Conservation (phyloP, 2,797 vertebrate genomes). For the Erithacus rubecula region DNA sequence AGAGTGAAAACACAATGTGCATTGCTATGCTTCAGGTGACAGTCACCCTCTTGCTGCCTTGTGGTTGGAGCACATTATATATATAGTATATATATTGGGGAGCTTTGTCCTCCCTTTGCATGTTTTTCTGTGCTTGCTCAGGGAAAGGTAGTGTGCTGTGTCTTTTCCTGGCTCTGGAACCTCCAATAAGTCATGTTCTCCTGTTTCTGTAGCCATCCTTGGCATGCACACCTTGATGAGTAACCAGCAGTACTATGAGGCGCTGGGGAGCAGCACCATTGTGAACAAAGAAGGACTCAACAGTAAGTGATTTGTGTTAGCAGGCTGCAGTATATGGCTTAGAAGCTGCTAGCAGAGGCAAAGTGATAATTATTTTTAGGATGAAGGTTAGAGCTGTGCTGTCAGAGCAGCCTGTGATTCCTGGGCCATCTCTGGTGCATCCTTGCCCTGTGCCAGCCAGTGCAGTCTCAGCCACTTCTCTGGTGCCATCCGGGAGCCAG, state of each 20-base stretch:
- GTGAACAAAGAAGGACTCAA: slow-evolving; percentile 98
- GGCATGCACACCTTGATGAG: slow-evolving; percentile 99
- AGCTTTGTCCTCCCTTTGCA: neutral
- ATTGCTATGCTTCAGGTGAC: rapidly evolving
- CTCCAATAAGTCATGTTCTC: neutral
- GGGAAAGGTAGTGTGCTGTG: neutral
- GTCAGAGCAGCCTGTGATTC: neutral
- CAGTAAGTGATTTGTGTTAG: slow-evolving; percentile 80
- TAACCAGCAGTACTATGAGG: slow-evolving; percentile 98
- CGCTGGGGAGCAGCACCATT: slow-evolving; percentile 93
- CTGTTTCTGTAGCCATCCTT: slow-evolving; percentile 85
- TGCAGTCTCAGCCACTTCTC: rapidly evolving
- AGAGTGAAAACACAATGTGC: neutral
- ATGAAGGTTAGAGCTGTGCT: neutral
- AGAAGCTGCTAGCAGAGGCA: neutral
- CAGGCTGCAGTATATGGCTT: neutral
- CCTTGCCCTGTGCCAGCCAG: neutral
- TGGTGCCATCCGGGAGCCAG: rapidly evolving
- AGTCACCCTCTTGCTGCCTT: neutral
- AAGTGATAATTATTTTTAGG: neutral
- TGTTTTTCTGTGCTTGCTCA: neutral
- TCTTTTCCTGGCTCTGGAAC: neutral
- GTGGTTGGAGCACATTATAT: rapidly evolving
- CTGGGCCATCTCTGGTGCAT: neutral
- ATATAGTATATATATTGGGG: neutral